A percentile compares a stretch with the other conserved stretches of the same genome.
phyloP scores from a whole-genome alignment of 2,888 invertebrate species.

The Scaptomyza tumidula region DNA sequence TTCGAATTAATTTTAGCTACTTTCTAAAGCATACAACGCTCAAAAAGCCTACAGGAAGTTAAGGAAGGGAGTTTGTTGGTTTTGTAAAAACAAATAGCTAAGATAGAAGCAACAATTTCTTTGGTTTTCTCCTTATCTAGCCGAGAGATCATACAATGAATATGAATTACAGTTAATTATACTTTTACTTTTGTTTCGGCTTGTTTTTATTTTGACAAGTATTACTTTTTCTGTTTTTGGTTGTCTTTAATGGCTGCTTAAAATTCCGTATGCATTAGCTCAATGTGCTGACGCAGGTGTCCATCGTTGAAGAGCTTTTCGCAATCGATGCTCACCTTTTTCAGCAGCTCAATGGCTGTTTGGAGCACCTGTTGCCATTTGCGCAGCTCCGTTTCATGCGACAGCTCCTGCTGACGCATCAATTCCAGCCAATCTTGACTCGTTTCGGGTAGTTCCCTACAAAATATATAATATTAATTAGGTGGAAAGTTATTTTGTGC shows the following conservation, averaged over 20 bases:
- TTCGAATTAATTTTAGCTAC: not conserved
- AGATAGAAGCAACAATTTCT: constrained; percentile 59
- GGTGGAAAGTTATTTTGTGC: not conserved
- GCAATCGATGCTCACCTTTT: constrained; percentile 88
- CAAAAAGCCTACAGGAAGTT: not conserved
- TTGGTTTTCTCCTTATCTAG: constrained; percentile 36
- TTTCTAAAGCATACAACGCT: not conserved
- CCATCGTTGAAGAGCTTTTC: constrained; percentile 82
- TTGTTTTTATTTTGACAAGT: not conserved
- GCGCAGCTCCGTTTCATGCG: constrained; percentile 92
- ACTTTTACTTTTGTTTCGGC: constrained; percentile 12
- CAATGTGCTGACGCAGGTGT: constrained; percentile 79
- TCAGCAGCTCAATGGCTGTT: constrained; percentile 89
- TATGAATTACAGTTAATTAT: constrained; percentile 51
- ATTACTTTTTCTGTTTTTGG: not conserved
- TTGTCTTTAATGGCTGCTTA: constrained; percentile 49
- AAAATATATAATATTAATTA: too few relatives aligned
- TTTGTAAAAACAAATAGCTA: constrained; percentile 18
- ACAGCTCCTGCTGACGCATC: constrained; percentile 91
- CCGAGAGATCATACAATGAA: constrained; percentile 57
- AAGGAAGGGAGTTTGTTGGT: not conserved
- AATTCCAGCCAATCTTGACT: constrained; percentile 93
- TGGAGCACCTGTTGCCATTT: constrained; percentile 92
- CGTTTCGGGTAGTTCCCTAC: constrained; percentile 88
- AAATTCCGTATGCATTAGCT: constrained; percentile 74